A percentile compares a stretch with the other conserved stretches of the same genome.
Evolutionary conservation across 2,888 invertebrate genomes (phyloP).

Genomic region (Latrodectus elegans): DNA sequence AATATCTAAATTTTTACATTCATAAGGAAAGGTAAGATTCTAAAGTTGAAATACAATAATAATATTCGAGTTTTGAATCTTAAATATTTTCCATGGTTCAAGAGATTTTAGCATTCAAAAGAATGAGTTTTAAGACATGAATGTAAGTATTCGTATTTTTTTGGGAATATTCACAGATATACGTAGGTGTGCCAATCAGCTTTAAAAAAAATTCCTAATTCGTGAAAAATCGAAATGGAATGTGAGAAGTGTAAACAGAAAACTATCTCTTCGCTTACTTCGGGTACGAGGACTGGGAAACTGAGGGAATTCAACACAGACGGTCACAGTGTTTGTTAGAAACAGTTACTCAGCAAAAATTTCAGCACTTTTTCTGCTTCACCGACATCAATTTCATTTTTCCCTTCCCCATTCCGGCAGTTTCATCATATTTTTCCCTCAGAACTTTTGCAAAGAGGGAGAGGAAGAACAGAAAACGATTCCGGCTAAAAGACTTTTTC

Average conservation of each 20-base stretch:
- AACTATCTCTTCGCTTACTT: neutral
- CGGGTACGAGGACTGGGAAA: neutral
- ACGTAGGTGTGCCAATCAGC: neutral
- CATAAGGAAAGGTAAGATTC: too few relatives aligned
- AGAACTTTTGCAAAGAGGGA: too few relatives aligned
- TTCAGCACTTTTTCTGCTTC: conserved; percentile 65
- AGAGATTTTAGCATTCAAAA: too few relatives aligned
- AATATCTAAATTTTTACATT: too few relatives aligned
- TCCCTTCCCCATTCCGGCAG: conserved; percentile 46
- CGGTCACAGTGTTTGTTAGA: conserved; percentile 60
- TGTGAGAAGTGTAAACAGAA: neutral
- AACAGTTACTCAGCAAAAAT: conserved; percentile 64
- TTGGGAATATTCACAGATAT: too few relatives aligned
- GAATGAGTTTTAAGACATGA: too few relatives aligned
- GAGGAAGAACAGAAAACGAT: too few relatives aligned
- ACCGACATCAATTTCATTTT: conserved; percentile 53
- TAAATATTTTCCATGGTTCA: too few relatives aligned
- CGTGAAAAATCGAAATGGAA: neutral
- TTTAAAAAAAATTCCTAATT: neutral
- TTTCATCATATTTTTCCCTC: conserved; percentile 50
- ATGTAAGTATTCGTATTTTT: too few relatives aligned
- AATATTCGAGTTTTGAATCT: too few relatives aligned
- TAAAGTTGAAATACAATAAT: too few relatives aligned
- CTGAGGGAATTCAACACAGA: conserved; percentile 2
- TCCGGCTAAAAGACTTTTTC: too few relatives aligned